Conservation (phyloP, 1,140 invertebrate genomes). For the Choristoneura fumiferana region DNA sequence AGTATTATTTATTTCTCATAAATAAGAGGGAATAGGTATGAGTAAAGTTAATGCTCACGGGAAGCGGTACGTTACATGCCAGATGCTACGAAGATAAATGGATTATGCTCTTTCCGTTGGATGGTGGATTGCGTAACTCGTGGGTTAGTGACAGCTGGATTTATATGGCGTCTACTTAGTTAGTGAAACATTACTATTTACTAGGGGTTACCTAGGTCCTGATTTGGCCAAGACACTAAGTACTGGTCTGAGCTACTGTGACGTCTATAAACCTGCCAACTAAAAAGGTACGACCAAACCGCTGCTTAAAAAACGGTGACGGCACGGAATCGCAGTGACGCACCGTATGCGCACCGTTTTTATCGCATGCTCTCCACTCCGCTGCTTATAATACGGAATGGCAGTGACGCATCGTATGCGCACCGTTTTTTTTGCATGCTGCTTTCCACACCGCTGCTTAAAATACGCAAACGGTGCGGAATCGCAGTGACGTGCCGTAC, state of each 20-base stretch:
- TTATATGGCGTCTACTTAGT: conserved; percentile 32
- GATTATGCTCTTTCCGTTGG: conserved; percentile 43
- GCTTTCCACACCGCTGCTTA: no score
- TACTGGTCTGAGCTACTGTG: not conserved
- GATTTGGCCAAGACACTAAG: conserved; percentile 20
- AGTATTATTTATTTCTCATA: conserved; percentile 78
- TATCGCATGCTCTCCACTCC: no score
- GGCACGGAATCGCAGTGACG: no score
- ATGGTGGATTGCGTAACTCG: conserved; percentile 42
- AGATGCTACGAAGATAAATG: conserved; percentile 62
- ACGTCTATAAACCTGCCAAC: no score
- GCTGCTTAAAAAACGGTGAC: no score
- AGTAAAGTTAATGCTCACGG: conserved; percentile 69
- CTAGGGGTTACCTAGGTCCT: conserved; percentile 36
- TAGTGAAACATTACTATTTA: conserved; percentile 34
- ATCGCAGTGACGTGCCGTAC: no score
- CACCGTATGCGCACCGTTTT: no score
- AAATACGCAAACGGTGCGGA: no score
- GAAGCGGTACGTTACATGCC: conserved; percentile 65
- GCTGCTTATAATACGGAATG: no score
- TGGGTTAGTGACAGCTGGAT: conserved; percentile 34
- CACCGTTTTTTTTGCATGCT: no score
- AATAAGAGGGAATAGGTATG: conserved; percentile 69
- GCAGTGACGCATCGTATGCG: no score
- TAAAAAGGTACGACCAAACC: no score